Conservation (phyloP, 2,113 vertebrate genomes). For the Perca fluviatilis region DNA sequence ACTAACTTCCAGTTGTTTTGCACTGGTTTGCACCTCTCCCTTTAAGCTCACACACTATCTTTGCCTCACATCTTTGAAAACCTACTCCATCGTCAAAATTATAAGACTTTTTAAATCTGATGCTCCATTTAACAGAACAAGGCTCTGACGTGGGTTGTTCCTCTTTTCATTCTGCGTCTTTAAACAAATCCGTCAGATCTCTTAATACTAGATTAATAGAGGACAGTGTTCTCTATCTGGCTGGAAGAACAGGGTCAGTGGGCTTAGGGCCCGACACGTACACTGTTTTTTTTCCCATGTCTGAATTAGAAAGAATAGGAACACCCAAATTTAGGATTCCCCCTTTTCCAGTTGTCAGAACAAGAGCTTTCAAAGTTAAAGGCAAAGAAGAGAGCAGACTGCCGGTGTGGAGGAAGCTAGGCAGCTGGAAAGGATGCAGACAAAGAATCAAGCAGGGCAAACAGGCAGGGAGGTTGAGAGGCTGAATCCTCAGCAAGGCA, state of each 20-base stretch:
- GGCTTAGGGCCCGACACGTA: constrained; percentile 45
- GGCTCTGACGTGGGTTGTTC: constrained; percentile 17
- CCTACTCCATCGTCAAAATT: not conserved
- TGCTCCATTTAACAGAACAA: constrained; percentile 28
- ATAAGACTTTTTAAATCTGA: constrained; percentile 14
- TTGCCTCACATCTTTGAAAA: not conserved
- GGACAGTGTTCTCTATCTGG: constrained; percentile 46
- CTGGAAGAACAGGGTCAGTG: constrained; percentile 49
- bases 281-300: constrained; percentile 44
- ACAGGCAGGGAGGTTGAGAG: constrained; percentile 42
- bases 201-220: constrained; percentile 55
- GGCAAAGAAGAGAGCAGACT: constrained; percentile 17
- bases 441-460: constrained; percentile 49
- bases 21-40: not conserved
- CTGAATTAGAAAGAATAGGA: constrained; percentile 45
- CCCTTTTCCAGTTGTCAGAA: constrained; percentile 35
- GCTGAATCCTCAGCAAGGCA: constrained; percentile 60
- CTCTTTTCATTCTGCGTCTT: constrained; percentile 38
- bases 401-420: constrained; percentile 32
- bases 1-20: too few species aligned
- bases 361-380: constrained; percentile 35
- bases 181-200: constrained; percentile 44
- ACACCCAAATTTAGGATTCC: constrained; percentile 54
- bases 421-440: constrained; percentile 32
- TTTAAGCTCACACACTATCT: not conserved